A percentile compares a stretch with the other conserved stretches of the same genome.
phyloP scores from a whole-genome alignment of 1,140 invertebrate genomes.

The Drosophila bifasciata region DNA sequence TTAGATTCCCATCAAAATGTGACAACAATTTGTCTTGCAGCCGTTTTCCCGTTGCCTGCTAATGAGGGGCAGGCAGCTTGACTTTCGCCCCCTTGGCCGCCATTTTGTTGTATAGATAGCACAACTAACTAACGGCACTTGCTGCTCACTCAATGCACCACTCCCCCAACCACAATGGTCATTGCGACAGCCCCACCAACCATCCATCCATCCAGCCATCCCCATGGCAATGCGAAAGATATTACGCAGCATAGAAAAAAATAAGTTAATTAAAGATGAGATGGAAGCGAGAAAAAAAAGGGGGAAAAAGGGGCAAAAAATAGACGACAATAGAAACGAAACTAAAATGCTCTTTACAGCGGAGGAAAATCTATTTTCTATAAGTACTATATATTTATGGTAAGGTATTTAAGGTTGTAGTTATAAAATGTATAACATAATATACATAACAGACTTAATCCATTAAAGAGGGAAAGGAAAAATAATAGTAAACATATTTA shows the following conservation, averaged over 20 bases:
- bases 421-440: no score
- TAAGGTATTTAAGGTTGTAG: no score
- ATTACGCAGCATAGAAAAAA: slow-evolving; percentile 32
- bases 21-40: slow-evolving; percentile 42
- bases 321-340: neutral
- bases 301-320: no score
- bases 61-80: slow-evolving; percentile 38
- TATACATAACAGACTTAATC: no score
- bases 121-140: slow-evolving; percentile 46
- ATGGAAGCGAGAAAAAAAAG: no score
- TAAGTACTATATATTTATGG: no score
- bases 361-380: no score
- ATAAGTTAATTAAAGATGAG: slow-evolving; percentile 61
- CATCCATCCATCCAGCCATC: neutral
- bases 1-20: slow-evolving; percentile 40
- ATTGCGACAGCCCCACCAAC: no score
- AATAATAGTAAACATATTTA: no score
- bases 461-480: no score
- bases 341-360: slow-evolving; percentile 4
- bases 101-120: slow-evolving; percentile 26
- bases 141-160: neutral
- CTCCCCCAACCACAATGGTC: no score
- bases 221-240: slow-evolving; percentile 30
- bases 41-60: slow-evolving; percentile 33
- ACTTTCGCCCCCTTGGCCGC: slow-evolving; percentile 38